These are phyloP conservation scores for Cheilosia grossa DNA, from an alignment of 2,888 invertebrate genomes.

Conservation along the genomic window DNA sequence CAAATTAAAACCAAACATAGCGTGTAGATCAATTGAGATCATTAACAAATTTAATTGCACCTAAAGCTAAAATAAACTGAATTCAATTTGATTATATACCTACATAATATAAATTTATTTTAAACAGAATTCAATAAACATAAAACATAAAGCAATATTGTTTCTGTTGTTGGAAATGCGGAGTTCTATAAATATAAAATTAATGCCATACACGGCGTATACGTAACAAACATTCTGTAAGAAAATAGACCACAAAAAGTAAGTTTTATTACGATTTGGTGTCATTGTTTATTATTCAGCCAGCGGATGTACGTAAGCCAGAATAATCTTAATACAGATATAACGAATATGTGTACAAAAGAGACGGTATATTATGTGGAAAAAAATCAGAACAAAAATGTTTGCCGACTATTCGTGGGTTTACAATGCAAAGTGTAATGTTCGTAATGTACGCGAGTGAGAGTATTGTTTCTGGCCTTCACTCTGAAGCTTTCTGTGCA, in stretches of 20 bases:
- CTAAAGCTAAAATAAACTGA: conserved; percentile 50
- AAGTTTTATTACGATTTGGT: background rate
- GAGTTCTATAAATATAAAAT: too few relatives aligned
- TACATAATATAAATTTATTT: conserved; percentile 29
- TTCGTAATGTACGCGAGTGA: too few relatives aligned
- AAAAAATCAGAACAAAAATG: too few relatives aligned
- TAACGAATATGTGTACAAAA: too few relatives aligned
- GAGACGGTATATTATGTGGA: too few relatives aligned
- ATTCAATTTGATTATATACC: conserved; percentile 44
- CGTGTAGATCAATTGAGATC: background rate
- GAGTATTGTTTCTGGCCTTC: too few relatives aligned
- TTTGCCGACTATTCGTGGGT: too few relatives aligned
- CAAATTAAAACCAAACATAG: conserved; percentile 45
- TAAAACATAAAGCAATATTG: conserved; percentile 2
- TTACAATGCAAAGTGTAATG: too few relatives aligned
- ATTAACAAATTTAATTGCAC: conserved; percentile 50
- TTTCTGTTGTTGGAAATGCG: too few relatives aligned
- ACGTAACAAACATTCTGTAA: background rate
- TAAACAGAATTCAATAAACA: conserved; percentile 32
- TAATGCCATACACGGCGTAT: background rate
- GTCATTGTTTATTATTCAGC: background rate
- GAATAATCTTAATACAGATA: too few relatives aligned
- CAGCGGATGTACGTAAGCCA: too few relatives aligned
- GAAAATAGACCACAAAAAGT: background rate
- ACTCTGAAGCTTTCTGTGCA: too few relatives aligned